Evolutionary conservation across 1,140 invertebrate genomes (phyloP), one percentile per base, ranked within the genome.

Genomic region (Brachystomella parvula): DNA sequence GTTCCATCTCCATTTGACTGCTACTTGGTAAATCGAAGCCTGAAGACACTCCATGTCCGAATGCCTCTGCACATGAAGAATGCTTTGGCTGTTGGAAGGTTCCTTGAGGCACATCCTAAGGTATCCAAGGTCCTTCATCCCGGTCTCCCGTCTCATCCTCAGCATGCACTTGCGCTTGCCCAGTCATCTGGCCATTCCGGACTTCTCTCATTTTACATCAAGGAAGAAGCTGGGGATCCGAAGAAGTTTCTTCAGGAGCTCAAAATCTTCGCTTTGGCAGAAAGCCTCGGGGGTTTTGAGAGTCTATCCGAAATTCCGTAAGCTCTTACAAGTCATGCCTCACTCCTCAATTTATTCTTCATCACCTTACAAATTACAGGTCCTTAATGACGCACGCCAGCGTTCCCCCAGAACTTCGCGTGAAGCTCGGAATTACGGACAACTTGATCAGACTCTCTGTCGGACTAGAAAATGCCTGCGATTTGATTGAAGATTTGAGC

Each of bases 1-100:
- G 87, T 98, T 2, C 95, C 96, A 12, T 94, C 94, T 0, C 94
- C 96, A 0, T 96, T 97, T 77, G 96, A 99, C 77, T 97, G 95
- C 76, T 93, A 86, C 75, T 79, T 96, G 75, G 92, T 97, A 0
- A 94, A 92, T 75, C 85, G 96, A 53, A 92, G 95, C 75, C 79
- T 99, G 47, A 98, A 98, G 79, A 99, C 96, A 0, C 79, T 98
- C 19, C 85, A 90, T 60, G 70, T 97, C 12, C 82, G 96, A 64
- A 98, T 99, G 96, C 83, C 88, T 73, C 83, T 88, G 74, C 94
- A 97, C 74, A 86, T 86, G 81, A 82, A 83, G 67, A 94, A 89
- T 78, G 86, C 83, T 2, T 72, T 94, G 2, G 80, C 79, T 15
- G 83, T 97, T 2, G 93, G 90, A 0, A 84, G 85, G 71, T 94